These are phyloP conservation scores for Caenorhabditis drosophilae DNA, from an alignment of 2,888 invertebrate genomes.

Conservation along the genomic window DNA sequence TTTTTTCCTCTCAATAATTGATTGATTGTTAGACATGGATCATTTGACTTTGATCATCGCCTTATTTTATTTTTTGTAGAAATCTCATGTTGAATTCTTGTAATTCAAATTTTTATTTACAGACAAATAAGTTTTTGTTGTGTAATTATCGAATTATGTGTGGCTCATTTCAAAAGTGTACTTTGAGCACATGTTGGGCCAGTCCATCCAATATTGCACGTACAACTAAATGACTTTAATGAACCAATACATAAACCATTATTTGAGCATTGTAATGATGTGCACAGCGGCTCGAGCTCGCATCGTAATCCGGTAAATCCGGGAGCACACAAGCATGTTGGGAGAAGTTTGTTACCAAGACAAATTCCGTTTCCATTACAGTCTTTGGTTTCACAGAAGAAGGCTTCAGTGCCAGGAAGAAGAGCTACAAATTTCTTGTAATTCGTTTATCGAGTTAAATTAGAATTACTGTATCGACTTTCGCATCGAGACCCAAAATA, in stretches of 20 bases:
- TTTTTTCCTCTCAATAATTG: too few species aligned
- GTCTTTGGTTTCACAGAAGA: constrained; percentile 46
- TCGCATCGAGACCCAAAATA: constrained; percentile 48
- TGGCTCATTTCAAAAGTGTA: constrained; percentile 26
- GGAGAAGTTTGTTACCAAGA: constrained; percentile 45
- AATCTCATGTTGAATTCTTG: too few species aligned
- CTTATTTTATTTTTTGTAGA: too few species aligned
- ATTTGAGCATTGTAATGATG: constrained; percentile 52
- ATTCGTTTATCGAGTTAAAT: not conserved
- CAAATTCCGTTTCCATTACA: constrained; percentile 54
- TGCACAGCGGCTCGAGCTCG: constrained; percentile 58
- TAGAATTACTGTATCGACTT: constrained; percentile 30
- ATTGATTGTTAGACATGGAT: too few species aligned
- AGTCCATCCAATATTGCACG: constrained; percentile 89
- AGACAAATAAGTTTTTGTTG: constrained; percentile 5
- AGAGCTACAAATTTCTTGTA: constrained; percentile 14
- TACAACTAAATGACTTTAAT: constrained; percentile 45
- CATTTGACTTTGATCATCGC: too few species aligned
- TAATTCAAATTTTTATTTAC: too few species aligned
- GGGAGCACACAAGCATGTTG: constrained; percentile 54
- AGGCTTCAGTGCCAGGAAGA: constrained; percentile 36
- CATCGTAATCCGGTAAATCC: constrained; percentile 58
- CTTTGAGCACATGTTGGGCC: constrained; percentile 79
- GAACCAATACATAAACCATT: constrained; percentile 55
- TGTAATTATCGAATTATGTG: too few species aligned